A percentile compares a stretch with the other conserved stretches of the same genome.
Conservation (phyloP, 2,888 invertebrate genomes). For the Sarcophaga variegata region DNA sequence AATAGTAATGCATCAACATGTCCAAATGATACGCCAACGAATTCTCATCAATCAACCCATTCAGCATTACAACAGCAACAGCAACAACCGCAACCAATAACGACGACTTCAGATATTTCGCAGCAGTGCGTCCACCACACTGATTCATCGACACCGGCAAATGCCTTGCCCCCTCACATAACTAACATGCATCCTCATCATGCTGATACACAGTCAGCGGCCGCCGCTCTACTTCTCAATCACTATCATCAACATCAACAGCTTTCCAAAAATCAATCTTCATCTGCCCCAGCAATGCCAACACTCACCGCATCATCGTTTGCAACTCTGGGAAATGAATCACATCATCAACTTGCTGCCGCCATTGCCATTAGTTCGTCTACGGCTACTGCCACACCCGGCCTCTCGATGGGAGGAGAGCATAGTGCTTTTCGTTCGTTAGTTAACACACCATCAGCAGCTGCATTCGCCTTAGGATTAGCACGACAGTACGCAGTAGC, state of each 20-base stretch:
- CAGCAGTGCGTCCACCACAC: slow-evolving; percentile 29
- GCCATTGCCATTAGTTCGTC: slow-evolving; percentile 72
- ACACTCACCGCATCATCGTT: slow-evolving; percentile 64
- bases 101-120: slow-evolving; percentile 28
- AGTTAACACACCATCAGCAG: slow-evolving; percentile 86
- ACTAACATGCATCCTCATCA: slow-evolving; percentile 66
- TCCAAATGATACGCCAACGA: slow-evolving; percentile 70
- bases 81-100: not conserved
- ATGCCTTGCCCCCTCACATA: slow-evolving; percentile 57
- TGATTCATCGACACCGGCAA: slow-evolving; percentile 36
- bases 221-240: slow-evolving; percentile 76
- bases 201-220: slow-evolving; percentile 71
- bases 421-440: slow-evolving; percentile 93
- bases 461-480: slow-evolving; percentile 82
- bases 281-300: slow-evolving; percentile 34
- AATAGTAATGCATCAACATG: slow-evolving; percentile 78
- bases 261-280: slow-evolving; percentile 53
- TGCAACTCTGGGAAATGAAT: slow-evolving; percentile 58
- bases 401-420: slow-evolving; percentile 91
- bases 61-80: slow-evolving; percentile 22
- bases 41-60: slow-evolving; percentile 73
- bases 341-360: slow-evolving; percentile 71
- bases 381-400: slow-evolving; percentile 77
- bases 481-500: slow-evolving; percentile 80
- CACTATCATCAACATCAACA: slow-evolving; percentile 81